Evolutionary conservation across 1,140 invertebrate species (phyloP).

Genomic region (Neocloeon triangulifer): DNA sequence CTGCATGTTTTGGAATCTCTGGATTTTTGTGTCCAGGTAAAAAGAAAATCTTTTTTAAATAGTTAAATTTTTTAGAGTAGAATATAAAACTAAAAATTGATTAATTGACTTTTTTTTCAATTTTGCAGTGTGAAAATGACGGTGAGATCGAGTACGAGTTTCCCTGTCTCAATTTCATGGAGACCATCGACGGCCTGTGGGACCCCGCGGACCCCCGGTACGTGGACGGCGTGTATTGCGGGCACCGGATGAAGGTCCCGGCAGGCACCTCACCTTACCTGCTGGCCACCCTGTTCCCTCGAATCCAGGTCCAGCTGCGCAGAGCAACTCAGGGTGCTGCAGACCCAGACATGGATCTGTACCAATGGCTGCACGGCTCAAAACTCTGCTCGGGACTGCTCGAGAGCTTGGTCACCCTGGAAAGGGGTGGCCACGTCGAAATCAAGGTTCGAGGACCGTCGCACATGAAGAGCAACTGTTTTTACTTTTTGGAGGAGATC

Average conservation of each 20-base stretch:
- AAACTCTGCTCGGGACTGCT: constrained; percentile 47
- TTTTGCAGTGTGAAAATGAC: constrained; percentile 45
- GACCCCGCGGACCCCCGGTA: constrained; percentile 34
- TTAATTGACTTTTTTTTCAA: constrained; percentile 4
- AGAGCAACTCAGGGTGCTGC: constrained; percentile 22
- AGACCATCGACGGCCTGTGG: constrained; percentile 51
- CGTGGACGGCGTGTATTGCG: constrained; percentile 35
- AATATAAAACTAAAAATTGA: background rate
- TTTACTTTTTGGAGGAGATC: constrained; percentile 55
- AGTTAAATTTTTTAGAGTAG: background rate
- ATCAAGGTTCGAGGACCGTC: constrained; percentile 49
- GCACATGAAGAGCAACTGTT: constrained; percentile 29
- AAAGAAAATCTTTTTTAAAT: constrained; percentile 2
- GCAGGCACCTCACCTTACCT: constrained; percentile 29
- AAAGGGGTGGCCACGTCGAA: constrained; percentile 39
- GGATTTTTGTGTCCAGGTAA: constrained; percentile 42
- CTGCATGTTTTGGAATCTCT: constrained; percentile 42
- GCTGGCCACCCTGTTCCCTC: constrained; percentile 39
- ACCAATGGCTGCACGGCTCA: constrained; percentile 61
- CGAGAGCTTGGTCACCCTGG: constrained; percentile 47
- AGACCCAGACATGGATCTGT: constrained; percentile 42
- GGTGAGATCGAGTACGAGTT: constrained; percentile 60
- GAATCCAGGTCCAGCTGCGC: constrained; percentile 47
- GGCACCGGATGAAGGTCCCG: constrained; percentile 32
- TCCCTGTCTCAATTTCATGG: constrained; percentile 52